A percentile compares a stretch with the other conserved stretches of the same genome.
Conservation (phyloP, 2,797 vertebrate genomes). For the Cetoscarus ocellatus region DNA sequence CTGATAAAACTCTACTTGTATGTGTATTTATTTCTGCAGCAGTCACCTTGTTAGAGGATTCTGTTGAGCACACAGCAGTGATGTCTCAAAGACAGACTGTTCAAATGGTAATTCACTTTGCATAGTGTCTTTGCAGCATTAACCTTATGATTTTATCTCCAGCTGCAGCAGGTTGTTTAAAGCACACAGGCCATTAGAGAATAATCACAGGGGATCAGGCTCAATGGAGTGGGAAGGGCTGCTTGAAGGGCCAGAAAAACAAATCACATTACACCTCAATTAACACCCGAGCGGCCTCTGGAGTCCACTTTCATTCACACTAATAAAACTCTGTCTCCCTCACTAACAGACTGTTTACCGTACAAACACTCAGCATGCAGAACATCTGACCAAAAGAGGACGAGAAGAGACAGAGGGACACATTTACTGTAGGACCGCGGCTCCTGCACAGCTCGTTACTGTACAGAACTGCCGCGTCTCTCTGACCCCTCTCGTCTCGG, state of each 20-base stretch:
- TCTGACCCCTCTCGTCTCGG: constrained; percentile 54
- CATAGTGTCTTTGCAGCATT: constrained; percentile 50
- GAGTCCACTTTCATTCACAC: constrained; percentile 59
- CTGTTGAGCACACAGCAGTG: constrained; percentile 23
- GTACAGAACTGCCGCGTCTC: constrained; percentile 27
- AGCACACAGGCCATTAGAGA: constrained; percentile 72
- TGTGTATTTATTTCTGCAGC: constrained; percentile 15
- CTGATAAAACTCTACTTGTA: constrained; percentile 11
- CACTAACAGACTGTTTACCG: constrained; percentile 27
- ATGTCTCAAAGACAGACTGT: constrained; percentile 26
- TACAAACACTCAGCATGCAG: constrained; percentile 31
- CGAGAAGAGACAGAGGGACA: constrained; percentile 14
- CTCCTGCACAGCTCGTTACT: constrained; percentile 39
- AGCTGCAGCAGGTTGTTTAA: constrained; percentile 59
- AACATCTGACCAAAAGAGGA: constrained; percentile 29
- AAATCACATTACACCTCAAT: constrained; percentile 81
- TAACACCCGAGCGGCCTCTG: constrained; percentile 69
- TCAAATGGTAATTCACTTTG: constrained; percentile 55
- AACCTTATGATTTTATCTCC: constrained; percentile 65
- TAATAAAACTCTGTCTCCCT: constrained; percentile 55
- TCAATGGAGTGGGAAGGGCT: constrained; percentile 69
- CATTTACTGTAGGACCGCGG: constrained; percentile 9
- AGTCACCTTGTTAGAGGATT: constrained; percentile 9
- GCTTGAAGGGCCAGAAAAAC: constrained; percentile 72
- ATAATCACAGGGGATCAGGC: constrained; percentile 67